phyloP scores from a whole-genome alignment of 2,888 invertebrate genomes.

The Seladonia tumulorum region DNA sequence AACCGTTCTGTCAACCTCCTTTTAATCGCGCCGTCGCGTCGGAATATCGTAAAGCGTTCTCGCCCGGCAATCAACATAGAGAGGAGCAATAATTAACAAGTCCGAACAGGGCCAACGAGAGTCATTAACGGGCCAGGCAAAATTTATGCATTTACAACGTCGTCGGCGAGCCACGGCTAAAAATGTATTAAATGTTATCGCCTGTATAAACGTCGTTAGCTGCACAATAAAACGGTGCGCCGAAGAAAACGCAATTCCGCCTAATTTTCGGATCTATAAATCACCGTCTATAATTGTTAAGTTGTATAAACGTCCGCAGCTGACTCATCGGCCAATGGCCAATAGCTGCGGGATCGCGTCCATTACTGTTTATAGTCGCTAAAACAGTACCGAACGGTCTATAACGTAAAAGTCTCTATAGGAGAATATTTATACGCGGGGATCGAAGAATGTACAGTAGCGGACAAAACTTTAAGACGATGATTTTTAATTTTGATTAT shows the following conservation, averaged over 20 bases:
- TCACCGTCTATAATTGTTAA: conserved; percentile 13
- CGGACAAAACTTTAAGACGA: no score
- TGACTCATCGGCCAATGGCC: background rate
- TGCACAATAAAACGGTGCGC: background rate
- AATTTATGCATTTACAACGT: conserved; percentile 3
- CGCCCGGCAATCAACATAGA: background rate
- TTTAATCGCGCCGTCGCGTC: background rate
- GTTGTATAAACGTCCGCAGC: background rate
- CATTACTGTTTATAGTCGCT: conserved; percentile 1
- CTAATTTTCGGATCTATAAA: conserved; percentile 10
- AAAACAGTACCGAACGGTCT: background rate
- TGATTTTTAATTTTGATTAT: no score
- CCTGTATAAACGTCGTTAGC: background rate
- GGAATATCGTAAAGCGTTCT: background rate
- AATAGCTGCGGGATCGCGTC: background rate
- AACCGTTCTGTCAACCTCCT: background rate
- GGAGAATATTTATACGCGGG: background rate
- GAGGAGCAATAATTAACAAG: conserved; percentile 5
- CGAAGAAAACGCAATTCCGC: background rate
- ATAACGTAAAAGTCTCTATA: background rate
- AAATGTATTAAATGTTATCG: background rate
- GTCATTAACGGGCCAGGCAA: background rate
- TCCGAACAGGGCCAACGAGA: background rate
- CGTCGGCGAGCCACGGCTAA: background rate
- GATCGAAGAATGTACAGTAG: background rate